Evolutionary conservation across 1,140 invertebrate genomes (phyloP).

Genomic region (Bombus impatiens): DNA sequence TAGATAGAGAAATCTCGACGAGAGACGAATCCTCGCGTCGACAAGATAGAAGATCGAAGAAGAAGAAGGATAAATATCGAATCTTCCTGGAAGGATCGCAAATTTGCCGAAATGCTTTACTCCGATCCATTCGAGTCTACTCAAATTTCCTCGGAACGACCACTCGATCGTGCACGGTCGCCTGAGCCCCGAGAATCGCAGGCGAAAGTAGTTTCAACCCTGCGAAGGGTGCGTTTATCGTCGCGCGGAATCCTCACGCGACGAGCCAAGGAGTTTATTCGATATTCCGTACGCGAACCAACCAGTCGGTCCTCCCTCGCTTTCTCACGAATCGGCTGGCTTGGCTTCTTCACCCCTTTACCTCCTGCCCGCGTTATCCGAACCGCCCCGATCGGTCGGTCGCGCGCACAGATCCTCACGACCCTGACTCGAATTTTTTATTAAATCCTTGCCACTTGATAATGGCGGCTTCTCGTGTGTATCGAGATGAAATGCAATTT

Average conservation of each 20-base stretch:
- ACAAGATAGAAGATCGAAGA: neutral
- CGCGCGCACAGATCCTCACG: constrained; percentile 18
- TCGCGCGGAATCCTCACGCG: constrained; percentile 45
- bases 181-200: constrained; percentile 25
- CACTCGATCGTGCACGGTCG: constrained; percentile 29
- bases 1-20: neutral
- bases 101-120: constrained; percentile 20
- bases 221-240: constrained; percentile 59
- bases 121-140: constrained; percentile 13
- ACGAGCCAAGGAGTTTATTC: constrained; percentile 60
- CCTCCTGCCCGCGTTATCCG: neutral
- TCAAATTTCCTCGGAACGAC: constrained; percentile 49
- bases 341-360: constrained; percentile 27
- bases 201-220: constrained; percentile 16
- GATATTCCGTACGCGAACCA: constrained; percentile 69
- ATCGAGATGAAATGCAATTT: constrained; percentile 76
- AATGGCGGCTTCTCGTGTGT: constrained; percentile 64
- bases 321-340: constrained; percentile 53
- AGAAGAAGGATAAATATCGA: neutral
- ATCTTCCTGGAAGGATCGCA: neutral
- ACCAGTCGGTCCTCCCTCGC: constrained; percentile 57
- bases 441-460: constrained; percentile 64
- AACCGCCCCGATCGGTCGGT: neutral
- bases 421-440: constrained; percentile 70
- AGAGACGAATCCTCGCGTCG: neutral